These are phyloP conservation scores for Borostomias antarcticus DNA, from an alignment of 2,797 vertebrate genomes.

Conservation along the genomic window DNA sequence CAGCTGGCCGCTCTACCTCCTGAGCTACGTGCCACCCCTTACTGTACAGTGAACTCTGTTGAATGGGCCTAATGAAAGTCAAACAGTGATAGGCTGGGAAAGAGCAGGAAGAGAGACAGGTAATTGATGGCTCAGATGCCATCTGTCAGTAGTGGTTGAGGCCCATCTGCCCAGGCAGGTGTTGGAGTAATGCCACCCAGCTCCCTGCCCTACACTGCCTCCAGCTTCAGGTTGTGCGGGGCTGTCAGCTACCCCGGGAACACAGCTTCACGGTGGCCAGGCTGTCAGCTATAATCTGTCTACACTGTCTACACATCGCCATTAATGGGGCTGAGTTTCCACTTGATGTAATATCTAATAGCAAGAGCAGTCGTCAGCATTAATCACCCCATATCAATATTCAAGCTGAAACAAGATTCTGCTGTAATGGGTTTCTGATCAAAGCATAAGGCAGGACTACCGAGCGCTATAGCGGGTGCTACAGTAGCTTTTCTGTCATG, in stretches of 20 bases:
- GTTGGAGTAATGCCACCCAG: background rate
- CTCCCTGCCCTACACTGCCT: background rate
- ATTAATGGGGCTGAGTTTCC: background rate
- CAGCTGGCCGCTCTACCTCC: too few relatives aligned
- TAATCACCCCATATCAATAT: background rate
- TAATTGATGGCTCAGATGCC: conserved; percentile 6
- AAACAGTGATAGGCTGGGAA: too few relatives aligned
- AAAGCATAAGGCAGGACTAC: background rate
- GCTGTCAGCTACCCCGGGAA: background rate
- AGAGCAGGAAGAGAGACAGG: background rate
- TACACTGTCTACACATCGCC: background rate
- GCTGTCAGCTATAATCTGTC: background rate
- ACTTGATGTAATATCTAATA: too few relatives aligned
- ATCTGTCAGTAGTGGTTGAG: conserved; percentile 10
- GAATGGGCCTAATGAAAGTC: background rate
- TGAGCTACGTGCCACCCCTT: too few relatives aligned
- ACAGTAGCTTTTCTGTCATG: background rate
- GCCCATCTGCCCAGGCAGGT: conserved; percentile 9
- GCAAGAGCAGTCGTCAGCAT: too few relatives aligned
- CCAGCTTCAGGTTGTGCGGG: too few relatives aligned
- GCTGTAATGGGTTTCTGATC: background rate
- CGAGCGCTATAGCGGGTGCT: background rate
- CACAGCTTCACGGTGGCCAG: background rate
- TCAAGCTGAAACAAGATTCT: background rate
- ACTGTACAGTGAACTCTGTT: background rate